Evolutionary conservation across 53 echinoderm and acorn worm species (phyloP).

Genomic region (Antedon mediterranea): DNA sequence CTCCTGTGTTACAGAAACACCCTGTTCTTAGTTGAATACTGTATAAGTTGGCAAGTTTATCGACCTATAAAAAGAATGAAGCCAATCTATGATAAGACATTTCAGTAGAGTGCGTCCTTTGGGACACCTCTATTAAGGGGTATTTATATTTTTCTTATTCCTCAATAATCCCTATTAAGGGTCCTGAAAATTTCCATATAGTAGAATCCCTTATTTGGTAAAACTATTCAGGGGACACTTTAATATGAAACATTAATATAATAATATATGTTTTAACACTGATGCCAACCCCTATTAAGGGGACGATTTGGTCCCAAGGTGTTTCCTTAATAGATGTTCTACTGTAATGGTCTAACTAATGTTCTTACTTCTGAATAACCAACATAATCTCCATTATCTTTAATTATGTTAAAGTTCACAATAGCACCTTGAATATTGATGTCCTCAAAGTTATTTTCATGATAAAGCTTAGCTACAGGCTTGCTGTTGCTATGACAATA

Average conservation of each 20-base stretch:
- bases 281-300: too few species aligned
- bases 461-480: constrained; percentile 50
- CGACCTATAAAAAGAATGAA: constrained; percentile 36
- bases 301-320: too few species aligned
- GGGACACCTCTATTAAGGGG: too few species aligned
- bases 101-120: too few species aligned
- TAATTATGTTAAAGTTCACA: constrained; percentile 67
- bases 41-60: constrained; percentile 60
- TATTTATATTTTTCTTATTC: too few species aligned
- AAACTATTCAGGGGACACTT: background rate
- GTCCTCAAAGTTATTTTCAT: constrained; percentile 27
- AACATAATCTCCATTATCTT: constrained; percentile 48
- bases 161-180: too few species aligned
- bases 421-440: constrained; percentile 61
- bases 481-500: constrained; percentile 38
- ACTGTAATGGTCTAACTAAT: too few species aligned
- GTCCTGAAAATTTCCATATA: too few species aligned
- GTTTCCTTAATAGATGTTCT: too few species aligned
- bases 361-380: constrained; percentile 81
- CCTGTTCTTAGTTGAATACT: constrained; percentile 87
- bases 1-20: constrained; percentile 97
- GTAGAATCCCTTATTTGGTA: too few species aligned
- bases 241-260: too few species aligned
- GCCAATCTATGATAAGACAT: background rate
- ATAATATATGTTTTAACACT: too few species aligned